Percentiles rank a stretch among this genome's conserved stretches.
These are phyloP conservation scores for Catonia carolina DNA, from an alignment of 2,888 invertebrate species.

Conservation along the genomic window DNA sequence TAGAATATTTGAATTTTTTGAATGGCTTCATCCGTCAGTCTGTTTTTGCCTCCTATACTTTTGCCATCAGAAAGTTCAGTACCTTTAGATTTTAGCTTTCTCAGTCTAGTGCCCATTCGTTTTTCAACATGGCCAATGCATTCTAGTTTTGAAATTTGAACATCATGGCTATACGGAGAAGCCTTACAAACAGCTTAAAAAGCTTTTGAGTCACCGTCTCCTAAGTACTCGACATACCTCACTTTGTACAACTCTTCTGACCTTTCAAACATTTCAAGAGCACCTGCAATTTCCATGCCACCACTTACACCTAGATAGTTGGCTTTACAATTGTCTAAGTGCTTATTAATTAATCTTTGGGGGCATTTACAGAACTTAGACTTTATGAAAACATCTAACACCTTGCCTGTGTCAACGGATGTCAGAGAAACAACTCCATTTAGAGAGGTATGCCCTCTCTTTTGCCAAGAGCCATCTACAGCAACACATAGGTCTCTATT, in stretches of 20 bases:
- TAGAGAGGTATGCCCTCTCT: too few relatives aligned
- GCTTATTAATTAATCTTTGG: too few relatives aligned
- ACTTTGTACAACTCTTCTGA: slow-evolving; percentile 18
- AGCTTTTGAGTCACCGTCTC: slow-evolving; percentile 19
- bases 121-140: slow-evolving; percentile 28
- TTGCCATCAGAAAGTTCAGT: not conserved
- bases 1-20: not conserved
- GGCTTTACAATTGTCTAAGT: too few relatives aligned
- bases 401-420: too few relatives aligned
- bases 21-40: slow-evolving; percentile 11
- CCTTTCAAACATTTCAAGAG: slow-evolving; percentile 14
- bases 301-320: not conserved
- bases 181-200: slow-evolving; percentile 4
- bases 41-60: slow-evolving; percentile 11
- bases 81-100: slow-evolving; percentile 5
- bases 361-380: too few relatives aligned
- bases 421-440: too few relatives aligned
- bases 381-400: too few relatives aligned
- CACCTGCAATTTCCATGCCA: not conserved
- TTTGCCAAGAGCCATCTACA: too few relatives aligned
- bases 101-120: slow-evolving; percentile 22
- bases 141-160: slow-evolving; percentile 19
- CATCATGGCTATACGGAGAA: slow-evolving; percentile 18
- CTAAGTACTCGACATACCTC: slow-evolving; percentile 12
- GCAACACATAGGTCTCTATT: too few relatives aligned